A percentile compares a stretch with the other conserved stretches of the same genome.
These are phyloP conservation scores for Mycetomoellerius zeteki DNA, from an alignment of 1,140 invertebrate genomes.

Conservation along the genomic window DNA sequence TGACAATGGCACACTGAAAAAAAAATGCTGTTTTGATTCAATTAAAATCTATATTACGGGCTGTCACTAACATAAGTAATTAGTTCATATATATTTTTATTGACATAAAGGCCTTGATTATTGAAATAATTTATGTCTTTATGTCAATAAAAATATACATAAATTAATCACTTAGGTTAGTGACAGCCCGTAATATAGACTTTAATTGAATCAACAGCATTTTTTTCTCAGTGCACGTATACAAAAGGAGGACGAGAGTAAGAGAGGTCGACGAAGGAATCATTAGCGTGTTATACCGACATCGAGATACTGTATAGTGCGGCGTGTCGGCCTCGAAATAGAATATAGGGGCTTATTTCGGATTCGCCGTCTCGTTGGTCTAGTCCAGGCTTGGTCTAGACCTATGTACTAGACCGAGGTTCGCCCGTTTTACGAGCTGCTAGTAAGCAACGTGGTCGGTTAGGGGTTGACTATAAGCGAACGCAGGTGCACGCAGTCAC, in stretches of 20 bases:
- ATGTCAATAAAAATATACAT: too few species aligned
- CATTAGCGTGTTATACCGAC: constrained; percentile 76
- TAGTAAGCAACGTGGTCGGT: constrained; percentile 70
- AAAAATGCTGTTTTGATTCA: too few species aligned
- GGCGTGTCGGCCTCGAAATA: constrained; percentile 81
- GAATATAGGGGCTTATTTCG: constrained; percentile 82
- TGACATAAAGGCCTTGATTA: too few species aligned
- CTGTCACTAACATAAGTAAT: too few species aligned
- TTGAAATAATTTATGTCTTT: too few species aligned
- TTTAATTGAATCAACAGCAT: too few species aligned
- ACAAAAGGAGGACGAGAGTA: constrained; percentile 39
- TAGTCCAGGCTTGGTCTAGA: constrained; percentile 83
- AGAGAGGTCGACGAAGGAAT: constrained; percentile 66
- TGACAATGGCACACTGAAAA: constrained; percentile 35
- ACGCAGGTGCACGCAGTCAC: constrained; percentile 67
- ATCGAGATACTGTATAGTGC: constrained; percentile 72
- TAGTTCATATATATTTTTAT: too few species aligned
- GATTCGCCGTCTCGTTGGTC: constrained; percentile 82
- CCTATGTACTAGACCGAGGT: constrained; percentile 82
- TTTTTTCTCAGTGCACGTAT: too few species aligned
- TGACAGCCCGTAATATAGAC: too few species aligned
- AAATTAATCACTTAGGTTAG: too few species aligned
- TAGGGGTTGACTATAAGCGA: constrained; percentile 61
- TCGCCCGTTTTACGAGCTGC: constrained; percentile 75
- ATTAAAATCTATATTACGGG: too few species aligned